Evolutionary conservation across 2,797 vertebrate genomes (phyloP).

Genomic region (Merluccius polli): DNA sequence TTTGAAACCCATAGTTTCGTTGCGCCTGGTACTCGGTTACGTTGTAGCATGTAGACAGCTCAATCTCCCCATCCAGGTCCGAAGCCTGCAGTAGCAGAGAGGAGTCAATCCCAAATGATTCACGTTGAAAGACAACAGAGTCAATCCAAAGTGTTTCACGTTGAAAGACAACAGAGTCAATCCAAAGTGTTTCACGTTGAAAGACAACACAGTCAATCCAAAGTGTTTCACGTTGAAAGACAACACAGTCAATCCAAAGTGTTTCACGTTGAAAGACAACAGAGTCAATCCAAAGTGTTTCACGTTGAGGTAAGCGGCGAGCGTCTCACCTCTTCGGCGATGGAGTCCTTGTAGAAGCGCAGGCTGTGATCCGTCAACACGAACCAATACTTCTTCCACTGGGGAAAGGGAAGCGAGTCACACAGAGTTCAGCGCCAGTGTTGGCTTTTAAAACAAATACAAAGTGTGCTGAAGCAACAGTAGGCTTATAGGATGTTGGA

Average conservation of each 20-base stretch:
- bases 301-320: background rate
- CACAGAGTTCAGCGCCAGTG: background rate
- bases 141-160: background rate
- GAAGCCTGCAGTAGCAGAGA: constrained; percentile 64
- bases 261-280: background rate
- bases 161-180: no score
- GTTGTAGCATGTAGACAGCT: constrained; percentile 74
- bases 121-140: background rate
- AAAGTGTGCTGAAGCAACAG: no score
- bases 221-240: background rate
- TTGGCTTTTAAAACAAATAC: background rate
- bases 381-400: constrained; percentile 86
- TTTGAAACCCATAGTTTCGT: constrained; percentile 81
- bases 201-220: background rate
- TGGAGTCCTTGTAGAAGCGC: constrained; percentile 81
- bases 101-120: background rate
- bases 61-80: constrained; percentile 80
- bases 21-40: constrained; percentile 81
- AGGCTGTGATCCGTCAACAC: constrained; percentile 81
- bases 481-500: no score
- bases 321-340: constrained; percentile 75
- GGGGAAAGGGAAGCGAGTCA: constrained; percentile 10
- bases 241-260: no score
- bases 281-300: background rate
- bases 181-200: no score